A percentile compares a stretch with the other conserved stretches of the same genome.
These are phyloP conservation scores for Nemoura dubitans DNA, from an alignment of 2,888 invertebrate genomes.

Conservation along the genomic window DNA sequence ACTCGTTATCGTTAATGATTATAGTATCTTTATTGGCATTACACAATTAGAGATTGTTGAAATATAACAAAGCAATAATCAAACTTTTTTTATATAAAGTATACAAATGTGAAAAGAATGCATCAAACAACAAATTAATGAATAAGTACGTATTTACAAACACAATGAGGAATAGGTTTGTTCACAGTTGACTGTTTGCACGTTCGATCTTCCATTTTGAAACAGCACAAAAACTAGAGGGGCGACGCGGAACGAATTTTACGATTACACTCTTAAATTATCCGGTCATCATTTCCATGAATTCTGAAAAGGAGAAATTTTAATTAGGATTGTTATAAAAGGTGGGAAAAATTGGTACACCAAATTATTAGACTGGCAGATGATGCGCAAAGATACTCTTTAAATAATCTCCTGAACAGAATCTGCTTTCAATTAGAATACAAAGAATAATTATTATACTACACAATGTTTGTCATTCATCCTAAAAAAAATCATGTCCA, in stretches of 20 bases:
- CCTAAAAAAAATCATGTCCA: too few species aligned
- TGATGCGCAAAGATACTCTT: too few species aligned
- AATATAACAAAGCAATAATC: constrained; percentile 37
- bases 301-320: constrained; percentile 74
- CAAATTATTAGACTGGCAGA: too few species aligned
- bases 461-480: too few species aligned
- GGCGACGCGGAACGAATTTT: background rate
- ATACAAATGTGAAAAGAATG: constrained; percentile 37
- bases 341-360: too few species aligned
- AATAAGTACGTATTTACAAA: constrained; percentile 7
- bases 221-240: background rate
- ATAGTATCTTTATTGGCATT: constrained; percentile 9
- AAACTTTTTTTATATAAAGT: constrained; percentile 27
- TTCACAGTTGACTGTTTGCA: constrained; percentile 31
- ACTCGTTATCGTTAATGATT: background rate
- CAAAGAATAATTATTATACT: too few species aligned
- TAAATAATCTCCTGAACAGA: too few species aligned
- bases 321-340: constrained; percentile 16
- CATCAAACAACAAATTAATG: constrained; percentile 29
- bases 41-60: constrained; percentile 32
- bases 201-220: constrained; percentile 14
- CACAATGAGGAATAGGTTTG: constrained; percentile 30
- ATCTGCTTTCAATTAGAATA: too few species aligned
- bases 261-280: constrained; percentile 5
- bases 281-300: constrained; percentile 97